Evolutionary conservation across 2,888 invertebrate species (phyloP), one percentile per base, ranked within the genome.

Genomic region (Archaeoteleia sp.): DNA sequence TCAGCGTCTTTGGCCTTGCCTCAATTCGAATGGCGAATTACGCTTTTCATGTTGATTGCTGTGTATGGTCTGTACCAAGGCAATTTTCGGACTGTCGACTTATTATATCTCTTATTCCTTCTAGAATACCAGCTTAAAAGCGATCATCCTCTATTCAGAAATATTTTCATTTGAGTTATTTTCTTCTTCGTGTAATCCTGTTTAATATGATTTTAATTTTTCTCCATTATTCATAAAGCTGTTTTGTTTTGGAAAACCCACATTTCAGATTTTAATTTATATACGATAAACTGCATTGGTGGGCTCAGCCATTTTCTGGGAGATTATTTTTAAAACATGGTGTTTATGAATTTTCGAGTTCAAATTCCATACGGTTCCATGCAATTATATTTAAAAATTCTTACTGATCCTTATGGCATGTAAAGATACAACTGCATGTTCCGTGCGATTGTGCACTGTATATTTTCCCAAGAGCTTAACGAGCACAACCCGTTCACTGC

Each of bases 1-100:
- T 67, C 55, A 67, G 23, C 61, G 55, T 60, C 61, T 67, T 61
- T 67, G 60, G 55, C 61, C 49, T 67, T 67, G 61, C 67, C 30
- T 67, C 67, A 51, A 45, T 67, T 55, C 51, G 61, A 39, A 60
- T 55, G 61, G 39, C 54, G 45, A 61, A 55, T 67, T 61, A 40
- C 45, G 29, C 60, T 67, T 42, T 58, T 61, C 60, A 67, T 35
- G 51, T 45, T 55, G 55, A 61, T 67, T 55, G 61, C 61, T 14
- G 30, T 23, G n/a, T 39, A 29, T 61, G 51, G n/a, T n/a, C n/a
- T 49, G 53, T 48, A 37, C 39, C 39, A 30, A 46, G 42, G 55
- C 55, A 55, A 55, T 61, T 67, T 48, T 55, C 45, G 32, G 45
- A 55, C 49, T 55, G 43, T 61, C 51, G 49, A 61, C 43, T 61